Conservation (phyloP, 1,140 invertebrate genomes). For the Cryptotermes secundus region DNA sequence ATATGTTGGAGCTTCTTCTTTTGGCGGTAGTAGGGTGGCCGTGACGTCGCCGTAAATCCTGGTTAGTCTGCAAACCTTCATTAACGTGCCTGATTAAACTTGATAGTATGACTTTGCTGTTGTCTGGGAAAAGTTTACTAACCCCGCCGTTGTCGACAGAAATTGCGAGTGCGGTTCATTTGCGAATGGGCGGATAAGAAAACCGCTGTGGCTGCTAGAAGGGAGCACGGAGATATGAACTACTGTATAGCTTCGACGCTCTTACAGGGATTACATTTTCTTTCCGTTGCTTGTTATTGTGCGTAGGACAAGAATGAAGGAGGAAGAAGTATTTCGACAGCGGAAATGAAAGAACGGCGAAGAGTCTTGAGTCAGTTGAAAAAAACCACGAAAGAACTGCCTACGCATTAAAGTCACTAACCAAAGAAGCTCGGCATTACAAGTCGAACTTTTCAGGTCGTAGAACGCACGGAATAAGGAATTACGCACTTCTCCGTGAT, state of each 20-base stretch:
- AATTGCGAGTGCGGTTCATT: constrained; percentile 7
- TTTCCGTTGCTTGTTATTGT: neutral
- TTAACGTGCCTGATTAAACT: constrained; percentile 32
- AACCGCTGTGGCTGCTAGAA: neutral
- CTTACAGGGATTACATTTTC: neutral
- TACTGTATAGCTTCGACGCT: neutral
- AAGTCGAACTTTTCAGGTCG: too few species aligned
- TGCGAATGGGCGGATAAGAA: constrained; percentile 1
- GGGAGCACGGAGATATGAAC: neutral
- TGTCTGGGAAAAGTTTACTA: neutral
- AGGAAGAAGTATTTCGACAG: neutral
- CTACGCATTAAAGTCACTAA: neutral
- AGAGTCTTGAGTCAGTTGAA: neutral
- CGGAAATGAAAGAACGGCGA: neutral
- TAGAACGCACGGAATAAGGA: too few species aligned
- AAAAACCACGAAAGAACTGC: neutral
- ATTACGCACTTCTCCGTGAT: too few species aligned
- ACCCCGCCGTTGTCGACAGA: neutral
- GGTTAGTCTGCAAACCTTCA: constrained; percentile 30
- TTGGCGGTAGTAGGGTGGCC: neutral
- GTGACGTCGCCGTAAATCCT: constrained; percentile 27
- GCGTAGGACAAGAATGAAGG: neutral
- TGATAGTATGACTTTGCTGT: constrained; percentile 25
- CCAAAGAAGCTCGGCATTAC: neutral
- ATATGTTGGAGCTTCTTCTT: neutral